phyloP scores from a whole-genome alignment of 2,888 invertebrate genomes.

The Drosophila heteroneura region DNA sequence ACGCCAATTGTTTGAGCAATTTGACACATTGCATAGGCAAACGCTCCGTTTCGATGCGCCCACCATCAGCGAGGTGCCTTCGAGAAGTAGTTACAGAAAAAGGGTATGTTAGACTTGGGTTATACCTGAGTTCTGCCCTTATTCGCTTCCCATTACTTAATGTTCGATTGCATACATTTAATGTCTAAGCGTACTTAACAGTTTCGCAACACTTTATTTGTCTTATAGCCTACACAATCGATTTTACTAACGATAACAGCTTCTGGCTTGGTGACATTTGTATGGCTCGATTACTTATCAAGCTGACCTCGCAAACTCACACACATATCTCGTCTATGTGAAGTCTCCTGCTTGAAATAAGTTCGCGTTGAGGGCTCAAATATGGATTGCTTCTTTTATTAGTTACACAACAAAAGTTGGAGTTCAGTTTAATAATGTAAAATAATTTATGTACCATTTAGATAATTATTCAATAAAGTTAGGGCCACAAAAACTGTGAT shows the following conservation, averaged over 20 bases:
- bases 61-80: conserved; percentile 18
- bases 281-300: neutral
- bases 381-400: neutral
- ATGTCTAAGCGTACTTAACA: neutral
- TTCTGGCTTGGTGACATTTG: neutral
- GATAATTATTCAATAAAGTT: neutral
- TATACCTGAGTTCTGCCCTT: neutral
- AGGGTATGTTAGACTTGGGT: neutral
- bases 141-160: neutral
- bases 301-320: conserved; percentile 11
- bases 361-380: conserved; percentile 9
- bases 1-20: conserved; percentile 55
- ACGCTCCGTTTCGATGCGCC: neutral
- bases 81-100: neutral
- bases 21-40: conserved; percentile 55
- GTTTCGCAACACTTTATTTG: neutral
- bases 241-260: too few species aligned
- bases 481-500: neutral
- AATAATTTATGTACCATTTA: neutral
- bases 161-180: neutral
- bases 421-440: neutral
- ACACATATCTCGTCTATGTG: neutral
- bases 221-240: neutral
- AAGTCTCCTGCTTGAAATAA: neutral
- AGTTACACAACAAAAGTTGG: neutral